Conservation (phyloP, 2,113 vertebrate genomes). For the Physeter macrocephalus region DNA sequence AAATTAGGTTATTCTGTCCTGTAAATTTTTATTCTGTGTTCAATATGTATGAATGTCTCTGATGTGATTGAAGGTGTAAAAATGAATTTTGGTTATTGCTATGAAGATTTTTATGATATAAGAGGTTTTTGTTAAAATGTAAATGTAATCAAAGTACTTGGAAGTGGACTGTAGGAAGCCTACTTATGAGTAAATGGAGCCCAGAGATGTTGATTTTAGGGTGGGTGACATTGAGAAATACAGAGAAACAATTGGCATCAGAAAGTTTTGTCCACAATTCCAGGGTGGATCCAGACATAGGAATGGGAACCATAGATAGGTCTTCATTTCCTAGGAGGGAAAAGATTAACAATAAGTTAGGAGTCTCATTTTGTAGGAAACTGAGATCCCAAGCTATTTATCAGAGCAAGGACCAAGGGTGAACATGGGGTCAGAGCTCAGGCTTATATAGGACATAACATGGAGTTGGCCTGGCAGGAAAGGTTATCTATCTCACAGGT, state of each 20-base stretch:
- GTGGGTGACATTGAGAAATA: not conserved
- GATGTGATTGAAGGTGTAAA: not conserved
- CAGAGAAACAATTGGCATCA: not conserved
- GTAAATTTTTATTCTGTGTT: conserved; percentile 2
- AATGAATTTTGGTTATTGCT: conserved; percentile 34
- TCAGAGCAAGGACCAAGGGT: not conserved
- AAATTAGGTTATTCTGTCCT: conserved; percentile 34
- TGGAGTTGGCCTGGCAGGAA: not conserved
- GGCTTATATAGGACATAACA: no score
- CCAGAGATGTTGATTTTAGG: not conserved
- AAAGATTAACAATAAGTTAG: not conserved
- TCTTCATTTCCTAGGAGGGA: not conserved
- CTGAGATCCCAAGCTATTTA: not conserved
- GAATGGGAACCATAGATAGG: not conserved
- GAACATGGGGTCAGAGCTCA: no score
- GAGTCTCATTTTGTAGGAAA: not conserved
- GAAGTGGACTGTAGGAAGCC: not conserved
- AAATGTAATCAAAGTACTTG: not conserved
- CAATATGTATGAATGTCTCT: conserved; percentile 33
- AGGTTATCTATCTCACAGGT: not conserved
- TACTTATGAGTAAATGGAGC: not conserved
- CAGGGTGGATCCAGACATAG: not conserved
- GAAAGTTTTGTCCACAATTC: not conserved
- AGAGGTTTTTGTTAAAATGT: not conserved
- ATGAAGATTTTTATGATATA: conserved; percentile 6